Percentiles rank a stretch among this genome's conserved stretches.
Conservation (phyloP, 2,113 vertebrate species). For the Pelodiscus sinensis region DNA sequence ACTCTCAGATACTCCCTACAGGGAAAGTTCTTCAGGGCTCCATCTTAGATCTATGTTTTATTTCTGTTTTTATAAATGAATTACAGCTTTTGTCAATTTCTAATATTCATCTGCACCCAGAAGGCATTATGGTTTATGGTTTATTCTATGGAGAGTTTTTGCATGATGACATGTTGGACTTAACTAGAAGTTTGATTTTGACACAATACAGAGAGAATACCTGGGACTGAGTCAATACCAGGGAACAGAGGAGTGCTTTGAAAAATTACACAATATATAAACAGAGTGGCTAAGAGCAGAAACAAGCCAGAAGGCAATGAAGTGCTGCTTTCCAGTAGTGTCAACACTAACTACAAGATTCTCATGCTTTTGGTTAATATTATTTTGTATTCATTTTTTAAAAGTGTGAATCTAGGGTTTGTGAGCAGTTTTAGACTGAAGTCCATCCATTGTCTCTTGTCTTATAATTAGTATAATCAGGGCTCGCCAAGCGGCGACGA, state of each 20-base stretch:
- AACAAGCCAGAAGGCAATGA: background rate
- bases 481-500: no score
- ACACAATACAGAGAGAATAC: background rate
- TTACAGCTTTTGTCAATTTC: background rate
- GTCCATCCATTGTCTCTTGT: background rate
- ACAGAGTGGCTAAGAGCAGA: background rate
- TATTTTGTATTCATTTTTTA: background rate
- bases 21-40: background rate
- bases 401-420: background rate
- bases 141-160: constrained; percentile 14
- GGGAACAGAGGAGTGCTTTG: background rate
- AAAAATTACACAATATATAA: background rate
- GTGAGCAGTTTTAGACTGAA: fast-evolving
- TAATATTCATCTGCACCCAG: constrained; percentile 8
- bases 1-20: background rate
- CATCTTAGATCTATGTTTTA: background rate
- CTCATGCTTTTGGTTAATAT: background rate
- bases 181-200: constrained; percentile 17
- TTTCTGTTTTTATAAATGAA: constrained; percentile 9
- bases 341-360: background rate
- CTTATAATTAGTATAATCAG: background rate
- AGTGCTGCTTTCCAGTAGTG: background rate
- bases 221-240: background rate
- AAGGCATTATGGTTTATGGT: constrained; percentile 28
- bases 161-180: background rate